Percentiles rank a stretch among this genome's conserved stretches.
Evolutionary conservation across 2,888 invertebrate species (phyloP).

Genomic region (Stenolophus ochropezus): DNA sequence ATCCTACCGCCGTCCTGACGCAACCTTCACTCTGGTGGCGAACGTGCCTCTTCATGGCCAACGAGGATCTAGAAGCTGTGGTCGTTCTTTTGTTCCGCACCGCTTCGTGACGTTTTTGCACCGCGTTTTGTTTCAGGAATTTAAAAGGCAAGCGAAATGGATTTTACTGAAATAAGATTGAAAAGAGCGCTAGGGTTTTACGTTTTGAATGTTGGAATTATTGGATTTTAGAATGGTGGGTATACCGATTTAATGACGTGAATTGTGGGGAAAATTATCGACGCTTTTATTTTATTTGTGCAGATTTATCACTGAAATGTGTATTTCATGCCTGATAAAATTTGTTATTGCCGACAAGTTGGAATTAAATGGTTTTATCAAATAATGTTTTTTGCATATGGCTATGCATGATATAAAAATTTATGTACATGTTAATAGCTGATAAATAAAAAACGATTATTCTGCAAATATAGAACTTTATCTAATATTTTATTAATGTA

Average conservation of each 20-base stretch:
- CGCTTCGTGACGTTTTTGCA: conserved; percentile 21
- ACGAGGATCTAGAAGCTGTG: neutral
- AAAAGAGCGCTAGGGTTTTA: conserved; percentile 5
- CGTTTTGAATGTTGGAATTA: conserved; percentile 20
- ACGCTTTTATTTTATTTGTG: conserved; percentile 6
- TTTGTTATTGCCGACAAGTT: conserved; percentile 9
- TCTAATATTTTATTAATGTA: neutral
- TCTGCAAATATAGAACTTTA: neutral
- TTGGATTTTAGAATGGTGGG: conserved; percentile 13
- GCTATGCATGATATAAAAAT: neutral
- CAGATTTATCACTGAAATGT: conserved; percentile 8
- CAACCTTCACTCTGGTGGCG: neutral
- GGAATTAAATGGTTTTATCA: neutral
- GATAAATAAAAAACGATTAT: conserved; percentile 1
- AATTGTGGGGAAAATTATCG: conserved; percentile 12
- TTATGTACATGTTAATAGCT: neutral
- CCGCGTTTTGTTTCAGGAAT: conserved; percentile 24
- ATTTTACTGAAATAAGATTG: conserved; percentile 20
- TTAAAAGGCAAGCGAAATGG: conserved; percentile 42
- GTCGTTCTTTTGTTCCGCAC: conserved; percentile 16
- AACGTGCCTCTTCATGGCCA: conserved; percentile 22
- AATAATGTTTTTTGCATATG: neutral
- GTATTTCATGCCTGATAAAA: conserved; percentile 19
- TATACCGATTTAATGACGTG: conserved; percentile 21
- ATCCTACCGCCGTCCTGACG: neutral